These are phyloP conservation scores for Poecilia wingei DNA, from an alignment of 2,797 vertebrate genomes.

Conservation along the genomic window DNA sequence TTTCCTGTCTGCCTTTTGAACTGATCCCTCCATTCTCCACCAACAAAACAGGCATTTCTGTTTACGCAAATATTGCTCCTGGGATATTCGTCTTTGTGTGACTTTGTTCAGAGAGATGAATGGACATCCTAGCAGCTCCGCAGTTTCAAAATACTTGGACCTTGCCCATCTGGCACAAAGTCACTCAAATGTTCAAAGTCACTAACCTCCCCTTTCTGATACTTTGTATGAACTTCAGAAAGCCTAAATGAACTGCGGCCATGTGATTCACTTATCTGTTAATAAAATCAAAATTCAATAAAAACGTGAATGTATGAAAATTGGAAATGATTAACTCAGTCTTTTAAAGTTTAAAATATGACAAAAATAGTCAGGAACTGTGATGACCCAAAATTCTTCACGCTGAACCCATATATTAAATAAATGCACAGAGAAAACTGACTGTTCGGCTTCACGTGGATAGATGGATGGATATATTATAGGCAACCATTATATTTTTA, in stretches of 20 bases:
- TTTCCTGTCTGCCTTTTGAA: not conserved
- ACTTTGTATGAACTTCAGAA: not conserved
- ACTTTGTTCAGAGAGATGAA: not conserved
- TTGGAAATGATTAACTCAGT: not conserved
- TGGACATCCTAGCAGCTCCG: not conserved
- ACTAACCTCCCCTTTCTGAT: not conserved
- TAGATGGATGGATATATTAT: not conserved
- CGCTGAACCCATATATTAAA: not conserved
- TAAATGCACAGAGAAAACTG: not conserved
- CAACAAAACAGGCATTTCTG: not conserved
- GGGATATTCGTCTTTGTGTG: not conserved
- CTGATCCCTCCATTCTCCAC: not conserved
- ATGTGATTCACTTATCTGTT: not conserved
- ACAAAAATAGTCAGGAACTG: not conserved
- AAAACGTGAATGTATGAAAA: no score
- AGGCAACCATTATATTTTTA: slow-evolving; percentile 10
- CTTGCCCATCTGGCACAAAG: not conserved
- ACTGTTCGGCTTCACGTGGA: not conserved
- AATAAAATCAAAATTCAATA: no score
- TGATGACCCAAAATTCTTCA: not conserved
- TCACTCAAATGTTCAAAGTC: not conserved
- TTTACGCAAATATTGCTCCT: not conserved
- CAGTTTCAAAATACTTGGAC: not conserved
- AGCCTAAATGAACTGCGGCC: not conserved
- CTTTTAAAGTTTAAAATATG: not conserved